Evolutionary conservation across 1,140 invertebrate species (phyloP).

Genomic region (Bombus impatiens): DNA sequence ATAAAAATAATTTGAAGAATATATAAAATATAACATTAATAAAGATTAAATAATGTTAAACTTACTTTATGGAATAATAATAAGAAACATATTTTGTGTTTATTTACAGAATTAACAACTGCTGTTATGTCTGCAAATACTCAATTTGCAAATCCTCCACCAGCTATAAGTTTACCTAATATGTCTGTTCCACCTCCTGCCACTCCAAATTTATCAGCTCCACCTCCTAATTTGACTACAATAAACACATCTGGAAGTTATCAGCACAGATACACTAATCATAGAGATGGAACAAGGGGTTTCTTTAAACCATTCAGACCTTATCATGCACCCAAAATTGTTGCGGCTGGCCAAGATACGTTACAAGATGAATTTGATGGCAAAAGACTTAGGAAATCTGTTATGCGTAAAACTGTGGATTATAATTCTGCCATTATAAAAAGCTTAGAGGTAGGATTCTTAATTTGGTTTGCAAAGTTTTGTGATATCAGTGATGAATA

Average conservation of each 20-base stretch:
- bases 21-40: not conserved
- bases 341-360: constrained; percentile 76
- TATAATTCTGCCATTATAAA: constrained; percentile 98
- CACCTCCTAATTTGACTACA: constrained; percentile 79
- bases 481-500: not conserved
- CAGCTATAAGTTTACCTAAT: constrained; percentile 79
- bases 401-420: constrained; percentile 98
- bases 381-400: constrained; percentile 96
- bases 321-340: constrained; percentile 81
- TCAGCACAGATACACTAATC: constrained; percentile 78
- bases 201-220: constrained; percentile 79
- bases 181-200: constrained; percentile 80
- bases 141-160: constrained; percentile 79
- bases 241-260: constrained; percentile 78
- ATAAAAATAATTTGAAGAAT: not conserved
- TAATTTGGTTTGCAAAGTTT: constrained; percentile 1
- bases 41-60: not conserved
- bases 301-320: constrained; percentile 82
- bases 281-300: constrained; percentile 76
- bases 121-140: constrained; percentile 74
- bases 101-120: constrained; percentile 53
- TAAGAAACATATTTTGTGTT: constrained; percentile 23
- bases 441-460: constrained; percentile 89
- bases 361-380: constrained; percentile 95
- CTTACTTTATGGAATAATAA: constrained; percentile 10